Base-by-base conservation (phyloP, 1,140 invertebrate genomes). In the Vanessa atalanta region DNA sequence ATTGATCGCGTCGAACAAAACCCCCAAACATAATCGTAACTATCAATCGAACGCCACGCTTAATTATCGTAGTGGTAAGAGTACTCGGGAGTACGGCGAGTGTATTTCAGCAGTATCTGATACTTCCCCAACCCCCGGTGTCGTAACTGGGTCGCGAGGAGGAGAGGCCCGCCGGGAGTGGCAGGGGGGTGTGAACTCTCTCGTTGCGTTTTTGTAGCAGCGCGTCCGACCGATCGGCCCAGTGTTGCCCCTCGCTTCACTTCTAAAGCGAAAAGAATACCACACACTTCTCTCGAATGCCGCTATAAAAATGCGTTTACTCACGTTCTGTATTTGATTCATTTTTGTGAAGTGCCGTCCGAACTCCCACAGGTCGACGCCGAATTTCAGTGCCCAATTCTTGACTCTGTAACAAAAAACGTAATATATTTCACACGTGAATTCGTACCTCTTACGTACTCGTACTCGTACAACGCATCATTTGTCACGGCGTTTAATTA, bases 331-430 rank as follows among this genome's bases (percentile, higher is more conserved):
- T 88, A 97, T 96, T 88, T 97, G 96, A 82, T 95, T 95, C 95
- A 97, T 97, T 94, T 97, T 97, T 37, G 97, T 98, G 84, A 96
- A 96, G 87, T 97, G 95, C 86, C 95, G 94, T 53, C 97, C 97
- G 83, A 97, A 97, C 91, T 97, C 96, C 96, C 97, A 98, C 64
- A 98, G 91, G 89, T 97, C 96, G 63, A 97, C 96, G 76, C 97
- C 97, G 86, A 98, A 97, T 92, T 97, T 97, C 72, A 97, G 90
- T 47, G 97, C 97, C 97, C 97, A 98, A 89, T 97, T 97, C 91
- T 97, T 96, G 70, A 98, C 96, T 94, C 97, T 98, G 94, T 73
- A 96, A 96, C 83, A 82, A 64, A 88, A 82, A 83, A 75, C 60
- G 47, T 70, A 55, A 55, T 61, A 73, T 20, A 64, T 78, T 75